Evolutionary conservation across 2,888 invertebrate genomes (phyloP), one percentile per base, ranked within the genome.

Genomic region (Perithous albicinctus): DNA sequence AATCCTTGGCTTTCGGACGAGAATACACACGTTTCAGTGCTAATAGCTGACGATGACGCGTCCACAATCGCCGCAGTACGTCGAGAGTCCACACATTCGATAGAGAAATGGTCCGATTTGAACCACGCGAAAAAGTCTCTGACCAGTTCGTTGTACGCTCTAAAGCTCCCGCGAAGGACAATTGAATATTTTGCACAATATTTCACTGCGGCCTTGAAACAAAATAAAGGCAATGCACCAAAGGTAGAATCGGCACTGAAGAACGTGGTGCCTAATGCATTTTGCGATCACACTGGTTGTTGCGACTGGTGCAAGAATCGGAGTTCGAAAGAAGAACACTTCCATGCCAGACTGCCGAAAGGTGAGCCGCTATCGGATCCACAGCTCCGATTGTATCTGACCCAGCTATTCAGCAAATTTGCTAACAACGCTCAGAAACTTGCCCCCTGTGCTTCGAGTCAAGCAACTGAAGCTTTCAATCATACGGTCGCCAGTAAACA

Each of bases 21-120:
- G 43, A 80, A 81, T 43, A 64, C 59, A 6, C 29, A 35, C 8
- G 41, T 84, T 51, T 48, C 48, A 8, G 63, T 72, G 23, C 51
- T 85, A 7, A 82, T 85, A 20, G 84, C 83, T 2, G 84, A 86
- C 35, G 85, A 85, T 48, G 87, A 85, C 59, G 51, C 61, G 7
- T 80, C 78, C 12, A 84, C 81, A 2, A 86, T 85, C 38, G 73
- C 84, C 41, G 82, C 74, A 29, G 38, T 85, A 51, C 80, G 82
- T 20, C 69, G 81, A 77, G 79, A 78, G 41, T 54, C 76, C 3
- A n/a, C 59, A 20, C 61, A 82, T 63, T 12, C n/a, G 26, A 64
- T 74, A 8, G 48, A 51, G 18, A 83, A 85, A 81, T 80, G 74
- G 80, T 82, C 80, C 15, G 86, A 86, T 48, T 63, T 72, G 18